Evolutionary conservation across 2,797 vertebrate genomes (phyloP).

Genomic region (Sebastes itinus): DNA sequence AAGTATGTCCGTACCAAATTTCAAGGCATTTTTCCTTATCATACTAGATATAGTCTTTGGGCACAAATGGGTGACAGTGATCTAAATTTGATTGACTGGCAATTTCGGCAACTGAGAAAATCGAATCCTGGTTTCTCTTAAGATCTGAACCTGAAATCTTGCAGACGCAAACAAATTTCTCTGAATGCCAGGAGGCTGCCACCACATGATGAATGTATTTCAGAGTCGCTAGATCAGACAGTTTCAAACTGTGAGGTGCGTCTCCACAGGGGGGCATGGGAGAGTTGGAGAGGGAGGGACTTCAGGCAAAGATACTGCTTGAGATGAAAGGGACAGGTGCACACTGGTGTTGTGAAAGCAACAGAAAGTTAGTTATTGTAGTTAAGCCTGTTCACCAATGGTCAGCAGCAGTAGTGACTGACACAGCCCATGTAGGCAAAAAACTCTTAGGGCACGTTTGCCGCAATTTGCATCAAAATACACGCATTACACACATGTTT

Average conservation of each 20-base stretch:
- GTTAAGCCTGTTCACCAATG: not conserved
- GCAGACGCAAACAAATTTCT: not conserved
- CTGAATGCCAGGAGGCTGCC: not conserved
- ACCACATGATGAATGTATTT: not conserved
- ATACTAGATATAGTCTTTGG: too few species aligned
- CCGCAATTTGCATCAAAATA: not conserved
- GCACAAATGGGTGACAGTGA: not conserved
- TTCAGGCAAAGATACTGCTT: not conserved
- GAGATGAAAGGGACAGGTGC: too few species aligned
- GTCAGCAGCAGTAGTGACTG: not conserved
- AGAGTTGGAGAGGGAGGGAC: not conserved
- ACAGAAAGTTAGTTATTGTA: not conserved
- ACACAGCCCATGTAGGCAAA: not conserved
- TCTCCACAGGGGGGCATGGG: not conserved
- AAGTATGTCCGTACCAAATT: too few species aligned
- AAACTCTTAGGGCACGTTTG: not conserved
- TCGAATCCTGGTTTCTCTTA: not conserved
- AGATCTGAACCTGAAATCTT: not conserved
- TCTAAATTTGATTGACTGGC: not conserved
- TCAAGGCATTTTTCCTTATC: too few species aligned
- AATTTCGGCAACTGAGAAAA: fast-evolving
- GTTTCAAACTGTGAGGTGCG: not conserved
- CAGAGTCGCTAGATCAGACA: not conserved
- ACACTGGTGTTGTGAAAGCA: not conserved
- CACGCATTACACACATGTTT: not conserved